These are phyloP conservation scores for Eudasyphora cyanicolor DNA, from an alignment of 2,888 invertebrate genomes.

Conservation along the genomic window DNA sequence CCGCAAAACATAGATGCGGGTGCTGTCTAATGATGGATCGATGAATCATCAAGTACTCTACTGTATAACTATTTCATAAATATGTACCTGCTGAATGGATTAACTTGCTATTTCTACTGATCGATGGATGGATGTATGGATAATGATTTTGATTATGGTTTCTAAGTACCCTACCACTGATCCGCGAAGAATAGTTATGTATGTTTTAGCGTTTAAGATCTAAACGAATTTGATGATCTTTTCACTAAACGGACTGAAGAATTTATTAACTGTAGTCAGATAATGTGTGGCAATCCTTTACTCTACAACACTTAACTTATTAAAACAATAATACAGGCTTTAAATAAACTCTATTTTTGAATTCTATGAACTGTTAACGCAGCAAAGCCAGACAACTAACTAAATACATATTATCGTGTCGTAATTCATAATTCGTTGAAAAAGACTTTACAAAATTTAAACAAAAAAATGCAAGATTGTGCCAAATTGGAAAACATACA, in stretches of 20 bases:
- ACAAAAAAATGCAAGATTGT: neutral
- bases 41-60: neutral
- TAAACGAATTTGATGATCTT: conserved; percentile 40
- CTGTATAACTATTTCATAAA: conserved; percentile 48
- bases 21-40: too few relatives aligned
- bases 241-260: conserved; percentile 56
- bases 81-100: conserved; percentile 60
- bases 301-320: conserved; percentile 30
- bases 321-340: conserved; percentile 22
- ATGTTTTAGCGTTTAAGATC: conserved; percentile 28
- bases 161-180: neutral
- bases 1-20: neutral
- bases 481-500: neutral
- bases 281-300: conserved; percentile 53
- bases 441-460: conserved; percentile 11
- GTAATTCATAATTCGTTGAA: neutral
- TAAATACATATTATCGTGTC: neutral
- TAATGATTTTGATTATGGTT: conserved; percentile 21
- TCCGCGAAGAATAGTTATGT: neutral
- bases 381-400: conserved; percentile 1
- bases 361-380: conserved; percentile 33
- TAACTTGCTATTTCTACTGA: conserved; percentile 22
- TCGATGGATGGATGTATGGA: neutral
- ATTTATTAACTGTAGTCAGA: conserved; percentile 53
- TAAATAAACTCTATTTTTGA: conserved; percentile 36